Conservation (phyloP, 2,888 invertebrate species). For the Eupithecia inturbata region DNA sequence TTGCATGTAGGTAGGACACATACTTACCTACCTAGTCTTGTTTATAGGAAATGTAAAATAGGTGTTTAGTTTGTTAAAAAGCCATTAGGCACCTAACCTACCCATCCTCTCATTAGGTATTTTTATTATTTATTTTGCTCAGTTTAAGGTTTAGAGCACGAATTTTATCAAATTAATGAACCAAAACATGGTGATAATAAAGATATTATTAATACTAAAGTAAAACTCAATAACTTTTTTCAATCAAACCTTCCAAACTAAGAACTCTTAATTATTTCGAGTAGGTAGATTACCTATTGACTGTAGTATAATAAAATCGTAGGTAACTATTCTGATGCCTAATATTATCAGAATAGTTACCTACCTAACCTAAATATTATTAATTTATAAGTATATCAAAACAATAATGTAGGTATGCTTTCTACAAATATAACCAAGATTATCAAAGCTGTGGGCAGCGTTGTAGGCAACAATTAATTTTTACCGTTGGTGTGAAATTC, state of each 20-base stretch:
- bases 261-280: neutral
- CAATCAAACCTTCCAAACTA: neutral
- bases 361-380: too few species aligned
- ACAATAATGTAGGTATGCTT: too few species aligned
- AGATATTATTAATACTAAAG: slow-evolving; percentile 6
- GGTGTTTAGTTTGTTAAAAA: neutral
- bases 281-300: too few species aligned
- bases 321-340: too few species aligned
- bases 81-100: neutral
- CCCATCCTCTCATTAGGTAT: neutral
- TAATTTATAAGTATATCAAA: too few species aligned
- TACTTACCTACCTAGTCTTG: neutral
- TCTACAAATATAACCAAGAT: too few species aligned
- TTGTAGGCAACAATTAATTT: too few species aligned
- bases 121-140: neutral
- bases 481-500: too few species aligned
- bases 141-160: neutral
- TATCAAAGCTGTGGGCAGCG: too few species aligned
- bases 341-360: too few species aligned
- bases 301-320: too few species aligned
- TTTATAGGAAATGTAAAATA: neutral
- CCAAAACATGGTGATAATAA: slow-evolving; percentile 13
- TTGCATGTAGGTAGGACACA: neutral
- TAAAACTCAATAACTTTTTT: neutral
- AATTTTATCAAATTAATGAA: slow-evolving; percentile 16